Evolutionary conservation across 1,140 invertebrate species (phyloP), one percentile per base, ranked within the genome.

Genomic region (Babylonia areolata): DNA sequence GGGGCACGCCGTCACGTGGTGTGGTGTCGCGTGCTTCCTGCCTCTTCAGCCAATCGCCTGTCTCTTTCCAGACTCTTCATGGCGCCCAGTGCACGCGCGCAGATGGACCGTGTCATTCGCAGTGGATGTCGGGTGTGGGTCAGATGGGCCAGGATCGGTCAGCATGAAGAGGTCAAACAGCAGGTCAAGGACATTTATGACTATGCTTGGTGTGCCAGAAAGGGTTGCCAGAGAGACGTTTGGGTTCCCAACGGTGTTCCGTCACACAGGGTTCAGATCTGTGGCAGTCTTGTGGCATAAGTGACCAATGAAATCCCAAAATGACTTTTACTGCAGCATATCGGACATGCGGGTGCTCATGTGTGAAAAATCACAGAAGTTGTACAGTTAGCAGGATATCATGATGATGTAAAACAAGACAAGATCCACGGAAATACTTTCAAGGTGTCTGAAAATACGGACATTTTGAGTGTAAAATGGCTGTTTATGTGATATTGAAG

Each of bases 1-100:
- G 73, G 71, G 15, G 78, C 51, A 31, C 78, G 71, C 15, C 85
- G 85, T 73, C 51, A 81, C 58, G 58, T 86, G 40, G 78, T 86
- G 37, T 85, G 80, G 80, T 35, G 80, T 81, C 80, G 81, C 33
- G 81, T 69, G 54, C 81, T 39, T 31, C 54, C 54, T 28, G 37
- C 23, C 31, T 39, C 31, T n/a, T 35, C 35, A 28, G 33, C n/a
- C 54, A 37, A 39, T 37, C 79, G 51, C 11, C 81, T 82, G 54
- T 37, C 81, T 35, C 1, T 39, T 2, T 31, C 46, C 23, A 11
- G 80, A 2, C 12, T 28, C 12, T n/a, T 54, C 3, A 42, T 0
- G 1, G 3, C 5, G 20, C 80, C 42, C 6, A 37, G 46, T 33
- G 42, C 46, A 3, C 46, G 80, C 46, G 23, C 33, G n/a, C 46